Evolutionary conservation across 2,888 invertebrate species (phyloP), one percentile per base, ranked within the genome.

Genomic region (Ormyrus rosae): DNA sequence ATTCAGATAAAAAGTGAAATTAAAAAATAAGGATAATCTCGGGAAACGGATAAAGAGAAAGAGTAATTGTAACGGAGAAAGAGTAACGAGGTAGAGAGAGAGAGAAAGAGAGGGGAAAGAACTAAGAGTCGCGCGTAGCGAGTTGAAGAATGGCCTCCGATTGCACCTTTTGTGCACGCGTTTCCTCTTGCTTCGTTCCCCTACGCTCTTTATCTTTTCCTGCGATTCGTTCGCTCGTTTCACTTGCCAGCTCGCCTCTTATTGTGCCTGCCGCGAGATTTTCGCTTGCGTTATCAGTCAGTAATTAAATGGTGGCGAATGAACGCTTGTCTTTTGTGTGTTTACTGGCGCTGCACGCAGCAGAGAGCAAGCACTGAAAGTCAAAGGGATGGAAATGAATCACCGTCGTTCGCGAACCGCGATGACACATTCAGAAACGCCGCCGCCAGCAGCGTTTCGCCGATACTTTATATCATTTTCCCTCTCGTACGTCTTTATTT

Each of bases 331-430:
- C 64, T 55, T 64, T 65, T 45, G n/a, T 53, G 65, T 51, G 19
- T 19, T 19, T 19, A 19, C 13, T 65, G 13, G 19, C 19, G 19
- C 19, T 19, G 19, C 19, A 1, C 65, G 13, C 51, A 67, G 51
- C 68, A 56, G 64, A n/a, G 60, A 51, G 13, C 2, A 46, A 11
- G 11, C 13, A 11, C 56, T 45, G 50, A 50, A 13, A 67, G 58
- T 68, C 68, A 75, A 75, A 75, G 68, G 61, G n/a, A 76, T 55
- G 76, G 61, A 76, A 69, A 76, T 76, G 60, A 69, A 69, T 68
- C 61, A 8, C 46, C 19, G 65, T 51, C 10, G 19, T 19, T 19
- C 19, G 19, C 19, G 0, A 19, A 19, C 19, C 19, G 19, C 19
- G 45, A 11, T 63, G 9, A 63, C 10, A 53, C 10, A 58, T n/a